These are phyloP conservation scores for Xerus inauris DNA, from an alignment of 2,113 vertebrate genomes.

Conservation along the genomic window DNA sequence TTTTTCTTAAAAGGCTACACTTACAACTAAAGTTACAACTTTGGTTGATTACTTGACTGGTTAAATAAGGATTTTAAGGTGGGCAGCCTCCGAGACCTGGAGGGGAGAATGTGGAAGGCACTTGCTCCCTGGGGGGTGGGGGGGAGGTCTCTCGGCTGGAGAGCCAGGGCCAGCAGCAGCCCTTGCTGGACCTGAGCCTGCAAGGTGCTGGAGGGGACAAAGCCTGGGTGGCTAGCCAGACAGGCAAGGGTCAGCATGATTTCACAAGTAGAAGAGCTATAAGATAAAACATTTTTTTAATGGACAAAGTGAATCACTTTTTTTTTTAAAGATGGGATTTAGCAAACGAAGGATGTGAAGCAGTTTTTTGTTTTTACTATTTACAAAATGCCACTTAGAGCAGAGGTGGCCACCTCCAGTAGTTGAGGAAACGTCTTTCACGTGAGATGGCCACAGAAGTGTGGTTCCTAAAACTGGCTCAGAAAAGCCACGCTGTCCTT, in stretches of 20 bases:
- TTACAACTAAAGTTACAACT: constrained; percentile 76
- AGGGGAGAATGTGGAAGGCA: constrained; percentile 76
- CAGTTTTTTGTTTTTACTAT: constrained; percentile 78
- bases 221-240: not conserved
- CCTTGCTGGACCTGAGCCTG: not conserved
- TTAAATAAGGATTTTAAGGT: constrained; percentile 69
- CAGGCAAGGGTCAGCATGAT: constrained; percentile 74
- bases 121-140: constrained; percentile 75
- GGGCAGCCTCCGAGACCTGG: constrained; percentile 72
- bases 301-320: constrained; percentile 82
- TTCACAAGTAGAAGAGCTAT: constrained; percentile 78
- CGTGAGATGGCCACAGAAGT: constrained; percentile 80
- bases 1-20: constrained; percentile 76
- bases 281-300: constrained; percentile 83
- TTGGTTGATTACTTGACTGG: constrained; percentile 77
- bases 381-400: constrained; percentile 86
- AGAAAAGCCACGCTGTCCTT: constrained; percentile 81
- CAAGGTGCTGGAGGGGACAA: not conserved
- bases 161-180: constrained; percentile 52
- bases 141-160: constrained; percentile 75
- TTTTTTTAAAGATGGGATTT: constrained; percentile 79
- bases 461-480: constrained; percentile 79
- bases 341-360: constrained; percentile 81
- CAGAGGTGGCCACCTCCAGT: constrained; percentile 82
- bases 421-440: constrained; percentile 84